A percentile compares a stretch with the other conserved stretches of the same genome.
Conservation (phyloP, 2,888 invertebrate species). For the Sinhomidia bicolor region DNA sequence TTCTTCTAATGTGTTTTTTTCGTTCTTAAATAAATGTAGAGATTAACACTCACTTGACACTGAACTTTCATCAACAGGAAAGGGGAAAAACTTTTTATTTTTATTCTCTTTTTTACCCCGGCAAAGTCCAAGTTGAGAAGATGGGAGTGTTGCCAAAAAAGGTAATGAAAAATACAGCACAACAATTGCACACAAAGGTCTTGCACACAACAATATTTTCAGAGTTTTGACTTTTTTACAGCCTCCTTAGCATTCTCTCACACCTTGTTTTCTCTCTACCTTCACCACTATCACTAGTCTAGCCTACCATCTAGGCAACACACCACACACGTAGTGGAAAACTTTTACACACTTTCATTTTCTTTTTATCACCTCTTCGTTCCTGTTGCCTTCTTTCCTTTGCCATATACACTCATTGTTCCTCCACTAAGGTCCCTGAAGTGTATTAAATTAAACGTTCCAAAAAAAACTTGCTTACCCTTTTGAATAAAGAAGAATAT, state of each 20-base stretch:
- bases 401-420: not conserved
- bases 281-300: too few relatives aligned
- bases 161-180: slow-evolving; percentile 29
- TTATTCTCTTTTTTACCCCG: not conserved
- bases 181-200: slow-evolving; percentile 56
- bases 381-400: not conserved
- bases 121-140: slow-evolving; percentile 12
- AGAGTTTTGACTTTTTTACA: slow-evolving; percentile 47
- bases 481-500: not conserved
- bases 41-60: slow-evolving; percentile 69
- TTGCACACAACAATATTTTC: slow-evolving; percentile 41
- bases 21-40: slow-evolving; percentile 37
- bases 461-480: slow-evolving; percentile 27
- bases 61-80: slow-evolving; percentile 48
- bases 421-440: slow-evolving; percentile 13
- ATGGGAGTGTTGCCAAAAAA: slow-evolving; percentile 15
- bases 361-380: slow-evolving; percentile 38
- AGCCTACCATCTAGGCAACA: too few relatives aligned
- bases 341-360: slow-evolving; percentile 42
- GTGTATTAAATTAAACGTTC: slow-evolving; percentile 47
- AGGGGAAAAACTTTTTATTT: not conserved
- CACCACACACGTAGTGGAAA: not conserved
- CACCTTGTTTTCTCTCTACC: slow-evolving; percentile 8
- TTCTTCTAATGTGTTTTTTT: not conserved
- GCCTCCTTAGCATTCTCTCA: not conserved